Evolutionary conservation across 2,113 vertebrate species (phyloP), one percentile per base, ranked within the genome.

Genomic region (Gulo gulo): DNA sequence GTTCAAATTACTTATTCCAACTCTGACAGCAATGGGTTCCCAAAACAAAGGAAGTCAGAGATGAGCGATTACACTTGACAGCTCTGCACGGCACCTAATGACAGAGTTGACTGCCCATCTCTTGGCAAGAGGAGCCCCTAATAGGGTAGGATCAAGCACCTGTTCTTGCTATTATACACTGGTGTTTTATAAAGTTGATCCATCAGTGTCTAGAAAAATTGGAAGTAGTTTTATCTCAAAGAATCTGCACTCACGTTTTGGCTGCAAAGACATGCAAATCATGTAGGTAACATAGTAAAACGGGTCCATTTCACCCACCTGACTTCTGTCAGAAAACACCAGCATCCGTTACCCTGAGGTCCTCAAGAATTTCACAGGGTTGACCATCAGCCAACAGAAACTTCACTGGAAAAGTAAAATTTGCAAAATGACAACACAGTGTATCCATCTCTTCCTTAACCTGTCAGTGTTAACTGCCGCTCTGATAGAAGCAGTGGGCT

Each of bases 61-160:
- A 96, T 97, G 96, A 97, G 92, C 74, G 95, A 94, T 98, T 95
- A 96, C 57, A 96, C 93, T 91, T 97, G 97, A 97, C 95, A 94
- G 67, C 42, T 83, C 95, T 82, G 94, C 95, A 85, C 42, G 65
- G 92, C 74, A 79, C 61, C 69, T 36, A 42, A 79, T 84, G 97
- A 97, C 91, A 97, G 89, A 1, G 0, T 50, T 55, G 85, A 87
- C 74, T 71, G 59, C 93, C 82, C 63, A 6, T 55, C 69, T 39
- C 63, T 85, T 3, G 1, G 50, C 74, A 93, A 86, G 57, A 80
- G 50, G 39, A 80, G 52, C 8, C 42, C 67, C 92, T 95, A 85
- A 95, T 84, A 73, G 80, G 83, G 39, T 92, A 96, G 50, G 69
- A 95, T 94, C 94, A 91, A 94, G 79, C 74, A 88, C 80, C 39